Percentiles rank a stretch among this genome's conserved stretches.
phyloP scores from a whole-genome alignment of 2,797 vertebrate genomes.

The Pangasius krempfi region DNA sequence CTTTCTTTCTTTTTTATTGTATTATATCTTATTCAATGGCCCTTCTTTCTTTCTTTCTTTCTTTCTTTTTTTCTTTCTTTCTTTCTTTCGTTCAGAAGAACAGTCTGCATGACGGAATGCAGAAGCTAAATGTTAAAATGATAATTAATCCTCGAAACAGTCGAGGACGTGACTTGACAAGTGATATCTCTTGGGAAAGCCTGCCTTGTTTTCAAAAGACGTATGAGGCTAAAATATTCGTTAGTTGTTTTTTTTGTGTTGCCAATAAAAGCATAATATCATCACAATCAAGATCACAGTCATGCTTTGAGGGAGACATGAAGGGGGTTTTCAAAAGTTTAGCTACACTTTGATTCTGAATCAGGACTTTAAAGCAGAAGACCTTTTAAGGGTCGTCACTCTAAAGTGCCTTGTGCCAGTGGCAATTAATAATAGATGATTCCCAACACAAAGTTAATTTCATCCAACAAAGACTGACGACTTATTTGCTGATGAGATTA shows the following conservation, averaged over 20 bases:
- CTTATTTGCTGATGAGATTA: constrained; percentile 50
- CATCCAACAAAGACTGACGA: constrained; percentile 41
- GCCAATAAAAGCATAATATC: constrained; percentile 37
- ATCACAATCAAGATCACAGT: constrained; percentile 31
- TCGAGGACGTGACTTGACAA: not conserved
- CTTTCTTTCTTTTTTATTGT: not conserved
- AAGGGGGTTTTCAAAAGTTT: not conserved
- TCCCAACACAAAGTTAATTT: constrained; percentile 44
- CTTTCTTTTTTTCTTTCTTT: not conserved
- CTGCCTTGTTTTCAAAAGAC: constrained; percentile 25
- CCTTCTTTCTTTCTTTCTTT: not conserved
- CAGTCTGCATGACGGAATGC: not conserved
- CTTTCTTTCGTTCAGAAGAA: not conserved
- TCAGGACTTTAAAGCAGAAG: constrained; percentile 38
- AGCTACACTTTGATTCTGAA: constrained; percentile 33
- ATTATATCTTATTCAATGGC: not conserved
- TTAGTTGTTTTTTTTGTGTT: not conserved
- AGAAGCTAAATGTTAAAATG: not conserved
- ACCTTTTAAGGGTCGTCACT: constrained; percentile 22
- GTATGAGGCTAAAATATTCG: constrained; percentile 27
- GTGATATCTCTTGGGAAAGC: constrained; percentile 28
- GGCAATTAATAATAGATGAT: constrained; percentile 47
- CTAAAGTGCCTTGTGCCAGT: constrained; percentile 15
- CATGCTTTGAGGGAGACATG: constrained; percentile 10
- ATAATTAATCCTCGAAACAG: not conserved